Conservation (phyloP, 2,113 vertebrate species). For the Brachirus orientalis region DNA sequence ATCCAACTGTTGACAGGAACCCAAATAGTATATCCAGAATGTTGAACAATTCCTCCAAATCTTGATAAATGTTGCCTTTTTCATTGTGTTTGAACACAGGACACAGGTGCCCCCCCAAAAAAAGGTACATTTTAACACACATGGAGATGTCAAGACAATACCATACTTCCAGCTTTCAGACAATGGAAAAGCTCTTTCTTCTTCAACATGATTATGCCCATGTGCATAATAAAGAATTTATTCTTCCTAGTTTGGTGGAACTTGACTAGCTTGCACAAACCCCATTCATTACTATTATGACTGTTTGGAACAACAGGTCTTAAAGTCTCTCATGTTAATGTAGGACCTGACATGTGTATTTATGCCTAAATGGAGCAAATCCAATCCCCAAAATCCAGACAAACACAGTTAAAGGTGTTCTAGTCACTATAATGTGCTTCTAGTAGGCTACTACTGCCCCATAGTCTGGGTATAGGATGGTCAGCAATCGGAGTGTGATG, state of each 20-base stretch:
- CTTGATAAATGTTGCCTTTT: background rate
- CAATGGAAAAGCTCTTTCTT: constrained; percentile 6
- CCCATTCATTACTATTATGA: background rate
- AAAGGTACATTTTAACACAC: background rate
- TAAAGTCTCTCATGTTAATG: too few relatives aligned
- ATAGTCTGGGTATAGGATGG: too few relatives aligned
- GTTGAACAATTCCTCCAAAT: background rate
- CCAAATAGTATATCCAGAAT: too few relatives aligned
- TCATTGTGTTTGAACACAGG: background rate
- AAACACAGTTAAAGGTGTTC: too few relatives aligned
- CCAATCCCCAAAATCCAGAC: too few relatives aligned
- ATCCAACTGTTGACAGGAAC: too few relatives aligned
- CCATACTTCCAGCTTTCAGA: background rate
- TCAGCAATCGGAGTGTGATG: background rate
- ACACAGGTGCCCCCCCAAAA: background rate
- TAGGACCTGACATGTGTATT: too few relatives aligned
- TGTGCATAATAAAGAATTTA: background rate
- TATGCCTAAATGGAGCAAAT: too few relatives aligned
- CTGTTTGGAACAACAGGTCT: background rate
- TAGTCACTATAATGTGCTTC: too few relatives aligned
- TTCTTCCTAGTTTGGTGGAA: background rate
- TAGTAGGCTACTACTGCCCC: too few relatives aligned
- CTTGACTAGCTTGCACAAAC: too few relatives aligned
- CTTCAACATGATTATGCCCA: background rate
- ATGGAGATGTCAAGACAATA: too few relatives aligned